Percentiles rank a stretch among this genome's conserved stretches.
These are phyloP conservation scores for Eucriotettix oculatus DNA, from an alignment of 2,888 invertebrate species.

Conservation along the genomic window DNA sequence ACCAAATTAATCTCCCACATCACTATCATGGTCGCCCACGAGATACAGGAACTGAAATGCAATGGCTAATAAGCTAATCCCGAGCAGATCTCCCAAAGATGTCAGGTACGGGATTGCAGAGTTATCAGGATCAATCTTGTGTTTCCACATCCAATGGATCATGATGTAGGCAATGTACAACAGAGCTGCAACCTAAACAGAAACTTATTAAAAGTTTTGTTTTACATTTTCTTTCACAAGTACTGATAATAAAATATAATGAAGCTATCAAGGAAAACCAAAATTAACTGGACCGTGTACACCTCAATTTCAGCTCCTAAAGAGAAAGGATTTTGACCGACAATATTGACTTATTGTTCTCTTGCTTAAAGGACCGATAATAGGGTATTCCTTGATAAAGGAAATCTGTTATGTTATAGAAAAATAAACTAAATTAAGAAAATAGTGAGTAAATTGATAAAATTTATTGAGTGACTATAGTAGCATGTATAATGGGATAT, in stretches of 20 bases:
- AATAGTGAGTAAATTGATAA: no score
- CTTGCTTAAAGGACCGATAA: no score
- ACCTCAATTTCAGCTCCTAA: no score
- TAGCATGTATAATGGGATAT: no score
- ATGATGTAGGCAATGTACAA: constrained; percentile 44
- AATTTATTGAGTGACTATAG: no score
- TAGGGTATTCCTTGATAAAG: no score
- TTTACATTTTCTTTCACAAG: no score
- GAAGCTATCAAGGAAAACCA: background rate
- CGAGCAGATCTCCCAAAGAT: constrained; percentile 60
- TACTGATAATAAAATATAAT: background rate
- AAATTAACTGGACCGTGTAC: no score
- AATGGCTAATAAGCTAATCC: constrained; percentile 46
- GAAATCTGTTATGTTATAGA: no score
- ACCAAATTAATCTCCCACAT: constrained; percentile 10
- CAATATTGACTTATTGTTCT: no score
- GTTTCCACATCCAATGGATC: constrained; percentile 45
- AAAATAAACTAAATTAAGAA: no score
- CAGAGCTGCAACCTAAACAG: constrained; percentile 32
- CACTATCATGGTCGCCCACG: constrained; percentile 36
- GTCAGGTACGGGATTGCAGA: constrained; percentile 63
- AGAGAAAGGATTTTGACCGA: no score
- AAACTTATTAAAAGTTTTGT: background rate
- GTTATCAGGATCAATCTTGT: constrained; percentile 54
- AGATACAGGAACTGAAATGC: constrained; percentile 45